Evolutionary conservation across 2,797 vertebrate species (phyloP).

Genomic region (Ambastaia sidthimunki): DNA sequence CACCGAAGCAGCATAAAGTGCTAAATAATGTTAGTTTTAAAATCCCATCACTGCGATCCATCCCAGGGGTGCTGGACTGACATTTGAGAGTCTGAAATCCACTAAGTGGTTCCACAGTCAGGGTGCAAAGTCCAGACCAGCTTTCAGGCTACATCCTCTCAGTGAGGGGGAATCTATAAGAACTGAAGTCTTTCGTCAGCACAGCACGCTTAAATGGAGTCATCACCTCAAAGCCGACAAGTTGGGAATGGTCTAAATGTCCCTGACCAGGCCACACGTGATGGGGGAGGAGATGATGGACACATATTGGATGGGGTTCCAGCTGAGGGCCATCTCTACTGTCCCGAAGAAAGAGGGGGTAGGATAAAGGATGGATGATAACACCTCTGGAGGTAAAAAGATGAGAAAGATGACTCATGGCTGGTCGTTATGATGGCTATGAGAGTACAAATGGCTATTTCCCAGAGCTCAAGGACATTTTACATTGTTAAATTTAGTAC

Average conservation of each 20-base stretch:
- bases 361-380: neutral
- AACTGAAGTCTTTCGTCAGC: neutral
- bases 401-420: neutral
- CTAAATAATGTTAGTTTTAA: slow-evolving; percentile 40
- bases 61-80: slow-evolving; percentile 43
- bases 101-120: slow-evolving; percentile 41
- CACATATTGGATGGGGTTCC: slow-evolving; percentile 1
- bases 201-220: slow-evolving; percentile 39
- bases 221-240: slow-evolving; percentile 11
- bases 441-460: neutral
- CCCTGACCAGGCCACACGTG: slow-evolving; percentile 9
- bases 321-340: slow-evolving; percentile 10
- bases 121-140: slow-evolving; percentile 33
- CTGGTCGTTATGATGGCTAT: neutral
- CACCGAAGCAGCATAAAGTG: slow-evolving; percentile 2
- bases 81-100: slow-evolving; percentile 47
- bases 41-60: slow-evolving; percentile 30
- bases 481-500: neutral
- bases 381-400: neutral
- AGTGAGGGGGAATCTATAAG: slow-evolving; percentile 7
- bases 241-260: slow-evolving; percentile 31
- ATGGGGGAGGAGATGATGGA: slow-evolving; percentile 12
- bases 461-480: neutral
- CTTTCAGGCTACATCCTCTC: slow-evolving; percentile 18
- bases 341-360: neutral